phyloP scores from a whole-genome alignment of 2,113 vertebrate genomes.

The Sterrhoptilus dennistouni region DNA sequence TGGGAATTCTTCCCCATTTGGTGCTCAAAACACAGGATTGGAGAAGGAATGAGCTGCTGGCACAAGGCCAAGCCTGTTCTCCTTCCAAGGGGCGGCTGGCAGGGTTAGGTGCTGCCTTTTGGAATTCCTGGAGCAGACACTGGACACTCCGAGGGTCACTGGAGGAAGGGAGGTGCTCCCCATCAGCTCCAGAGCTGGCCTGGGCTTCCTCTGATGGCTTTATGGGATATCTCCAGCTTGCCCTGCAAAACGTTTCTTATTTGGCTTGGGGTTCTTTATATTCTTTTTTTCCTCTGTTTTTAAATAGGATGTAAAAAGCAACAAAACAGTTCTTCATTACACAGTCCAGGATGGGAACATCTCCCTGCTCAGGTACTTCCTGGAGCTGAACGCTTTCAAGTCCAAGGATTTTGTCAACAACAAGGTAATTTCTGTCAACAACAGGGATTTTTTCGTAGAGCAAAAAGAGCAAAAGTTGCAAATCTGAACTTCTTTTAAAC shows the following conservation, averaged over 20 bases:
- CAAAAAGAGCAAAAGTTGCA: background rate
- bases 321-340: constrained; percentile 46
- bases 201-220: background rate
- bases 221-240: background rate
- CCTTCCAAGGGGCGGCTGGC: background rate
- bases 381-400: constrained; percentile 45
- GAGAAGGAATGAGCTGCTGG: background rate
- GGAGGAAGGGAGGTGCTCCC: background rate
- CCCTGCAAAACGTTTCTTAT: background rate
- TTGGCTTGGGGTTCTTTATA: fast-evolving
- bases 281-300: background rate
- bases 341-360: constrained; percentile 50
- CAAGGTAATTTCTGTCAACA: background rate
- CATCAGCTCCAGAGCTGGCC: background rate
- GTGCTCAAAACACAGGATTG: fast-evolving
- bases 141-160: background rate
- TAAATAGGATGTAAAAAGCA: constrained; percentile 63
- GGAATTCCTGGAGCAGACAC: background rate
- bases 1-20: background rate
- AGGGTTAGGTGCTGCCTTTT: background rate
- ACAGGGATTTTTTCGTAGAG: background rate
- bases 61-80: background rate
- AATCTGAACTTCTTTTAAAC: background rate
- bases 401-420: constrained; percentile 47
- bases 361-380: constrained; percentile 48